Percentiles rank a stretch among this genome's conserved stretches.
Conservation (phyloP, 1,140 invertebrate species). For the Cheumatopsyche charites region DNA sequence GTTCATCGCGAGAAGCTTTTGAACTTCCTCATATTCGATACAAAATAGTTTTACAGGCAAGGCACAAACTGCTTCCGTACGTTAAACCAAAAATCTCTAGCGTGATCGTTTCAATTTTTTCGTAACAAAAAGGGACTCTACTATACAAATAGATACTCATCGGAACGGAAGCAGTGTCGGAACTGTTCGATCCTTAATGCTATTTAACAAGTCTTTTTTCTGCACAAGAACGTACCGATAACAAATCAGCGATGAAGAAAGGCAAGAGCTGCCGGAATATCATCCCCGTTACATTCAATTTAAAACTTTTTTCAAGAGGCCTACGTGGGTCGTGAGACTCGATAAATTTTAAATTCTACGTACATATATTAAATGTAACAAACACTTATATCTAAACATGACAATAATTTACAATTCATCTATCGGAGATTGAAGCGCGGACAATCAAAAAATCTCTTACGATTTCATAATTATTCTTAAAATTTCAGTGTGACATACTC, state of each 20-base stretch:
- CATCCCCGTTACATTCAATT: neutral
- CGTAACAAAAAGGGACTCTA: too few species aligned
- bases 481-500: too few species aligned
- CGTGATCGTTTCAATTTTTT: too few species aligned
- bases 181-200: too few species aligned
- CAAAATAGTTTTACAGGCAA: constrained; percentile 41
- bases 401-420: constrained; percentile 20
- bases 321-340: neutral
- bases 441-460: too few species aligned
- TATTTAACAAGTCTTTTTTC: too few species aligned
- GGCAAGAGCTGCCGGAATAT: neutral
- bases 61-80: constrained; percentile 35
- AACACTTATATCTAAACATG: constrained; percentile 8
- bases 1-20: constrained; percentile 23
- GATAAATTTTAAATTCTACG: neutral
- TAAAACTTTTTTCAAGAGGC: neutral
- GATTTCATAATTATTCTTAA: too few species aligned
- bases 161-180: too few species aligned
- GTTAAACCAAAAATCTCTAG: neutral
- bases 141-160: too few species aligned
- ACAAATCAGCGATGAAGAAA: neutral
- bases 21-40: constrained; percentile 5
- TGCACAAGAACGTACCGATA: too few species aligned
- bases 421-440: too few species aligned
- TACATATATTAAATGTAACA: constrained; percentile 23